Conservation (phyloP, 64 coral and sea anemone genomes). For the Anthopleura sola region DNA sequence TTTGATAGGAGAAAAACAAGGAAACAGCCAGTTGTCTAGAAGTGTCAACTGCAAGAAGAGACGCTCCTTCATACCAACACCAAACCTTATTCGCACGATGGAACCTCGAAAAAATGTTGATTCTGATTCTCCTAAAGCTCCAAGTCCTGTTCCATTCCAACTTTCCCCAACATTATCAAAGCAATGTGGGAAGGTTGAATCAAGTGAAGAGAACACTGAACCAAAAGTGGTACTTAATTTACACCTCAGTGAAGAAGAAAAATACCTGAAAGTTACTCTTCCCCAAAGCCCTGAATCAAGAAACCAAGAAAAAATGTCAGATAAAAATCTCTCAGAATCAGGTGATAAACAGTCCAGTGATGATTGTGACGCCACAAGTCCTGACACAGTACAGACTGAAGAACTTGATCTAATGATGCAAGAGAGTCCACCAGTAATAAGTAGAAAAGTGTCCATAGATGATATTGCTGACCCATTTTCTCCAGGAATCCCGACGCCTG, state of each 20-base stretch:
- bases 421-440: neutral
- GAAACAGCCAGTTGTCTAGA: neutral
- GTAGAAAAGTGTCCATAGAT: neutral
- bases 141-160: neutral
- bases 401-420: slow-evolving; percentile 22
- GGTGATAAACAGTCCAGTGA: neutral
- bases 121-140: neutral
- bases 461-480: slow-evolving; percentile 2
- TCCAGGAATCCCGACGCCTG: slow-evolving; percentile 6
- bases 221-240: neutral
- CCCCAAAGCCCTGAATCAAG: neutral
- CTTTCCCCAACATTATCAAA: neutral
- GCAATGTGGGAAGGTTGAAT: neutral
- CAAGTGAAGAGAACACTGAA: neutral
- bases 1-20: neutral
- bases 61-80: slow-evolving; percentile 18
- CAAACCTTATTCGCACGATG: slow-evolving; percentile 13
- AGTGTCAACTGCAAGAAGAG: slow-evolving; percentile 14
- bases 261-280: neutral
- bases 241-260: neutral
- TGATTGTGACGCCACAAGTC: neutral
- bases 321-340: neutral
- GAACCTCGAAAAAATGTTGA: neutral
- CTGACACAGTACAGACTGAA: neutral
- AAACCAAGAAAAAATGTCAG: neutral